A percentile compares a stretch with the other conserved stretches of the same genome.
Evolutionary conservation across 2,113 vertebrate genomes (phyloP).

Genomic region (Forbesichthys agassizii): DNA sequence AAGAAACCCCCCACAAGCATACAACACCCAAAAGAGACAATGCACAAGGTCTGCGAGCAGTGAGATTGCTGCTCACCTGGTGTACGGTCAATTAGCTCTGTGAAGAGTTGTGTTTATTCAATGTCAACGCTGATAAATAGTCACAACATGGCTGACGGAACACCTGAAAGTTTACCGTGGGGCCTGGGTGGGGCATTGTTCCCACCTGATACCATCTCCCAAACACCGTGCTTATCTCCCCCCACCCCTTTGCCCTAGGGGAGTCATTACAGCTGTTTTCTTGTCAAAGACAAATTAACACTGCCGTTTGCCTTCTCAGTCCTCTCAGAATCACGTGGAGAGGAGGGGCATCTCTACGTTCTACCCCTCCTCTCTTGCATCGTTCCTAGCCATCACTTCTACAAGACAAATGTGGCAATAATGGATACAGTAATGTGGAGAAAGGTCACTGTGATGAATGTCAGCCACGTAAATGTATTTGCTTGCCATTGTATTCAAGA

Average conservation of each 20-base stretch:
- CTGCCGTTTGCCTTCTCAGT: conserved; percentile 32
- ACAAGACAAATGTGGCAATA: no score
- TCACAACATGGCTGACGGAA: conserved; percentile 48
- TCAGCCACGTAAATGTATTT: conserved; percentile 47
- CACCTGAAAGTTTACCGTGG: conserved; percentile 59
- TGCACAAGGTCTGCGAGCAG: conserved; percentile 15
- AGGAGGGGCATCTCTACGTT: not conserved
- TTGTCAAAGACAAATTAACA: conserved; percentile 72
- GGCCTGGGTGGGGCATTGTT: conserved; percentile 63
- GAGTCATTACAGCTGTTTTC: conserved; percentile 72
- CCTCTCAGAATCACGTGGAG: conserved; percentile 26
- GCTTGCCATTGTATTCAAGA: conserved; percentile 41
- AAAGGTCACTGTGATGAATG: conserved; percentile 17
- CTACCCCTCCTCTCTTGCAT: no score
- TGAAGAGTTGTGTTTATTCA: conserved; percentile 57
- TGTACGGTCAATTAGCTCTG: conserved; percentile 64
- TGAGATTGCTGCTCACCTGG: conserved; percentile 50
- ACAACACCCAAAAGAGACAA: conserved; percentile 31
- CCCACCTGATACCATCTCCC: conserved; percentile 70
- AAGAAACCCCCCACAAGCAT: conserved; percentile 23
- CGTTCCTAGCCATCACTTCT: no score
- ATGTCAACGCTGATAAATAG: conserved; percentile 68
- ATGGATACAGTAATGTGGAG: not conserved
- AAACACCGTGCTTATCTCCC: conserved; percentile 59
- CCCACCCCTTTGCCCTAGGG: conserved; percentile 4